Evolutionary conservation across 2,113 vertebrate species (phyloP), one percentile per base, ranked within the genome.

Genomic region (Leptobrachium ailaonicum): DNA sequence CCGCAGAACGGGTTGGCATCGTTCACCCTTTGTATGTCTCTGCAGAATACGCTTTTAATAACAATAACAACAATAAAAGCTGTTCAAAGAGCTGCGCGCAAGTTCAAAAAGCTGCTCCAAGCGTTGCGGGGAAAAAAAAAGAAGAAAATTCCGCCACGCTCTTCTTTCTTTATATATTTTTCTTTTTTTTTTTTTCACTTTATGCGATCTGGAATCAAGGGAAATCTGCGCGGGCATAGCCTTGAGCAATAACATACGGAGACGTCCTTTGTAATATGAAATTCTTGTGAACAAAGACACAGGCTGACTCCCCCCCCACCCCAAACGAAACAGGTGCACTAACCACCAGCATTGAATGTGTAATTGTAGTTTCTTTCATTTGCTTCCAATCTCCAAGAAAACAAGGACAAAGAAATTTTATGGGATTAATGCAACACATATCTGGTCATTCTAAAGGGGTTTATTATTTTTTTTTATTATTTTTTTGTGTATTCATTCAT

Each of bases 201-300:
- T 41, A 32, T 41, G 54, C 50, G 44, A 66, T 64, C 42, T 60
- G 66, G 53, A 71, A 54, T 1, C 67, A 44, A 44, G 64, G 47
- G 40, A 14, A 32, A 13, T 50, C 41, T 43, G 64, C n/a, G 53
- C 43, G 64, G 62, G 74, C 63, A 44, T 42, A 63, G 12, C 75
- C 20, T 14, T 8, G 66, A 56, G 64, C 40, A 43, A 53, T 41
- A 12, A 77, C 66, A 43, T 68, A 47, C 40, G 62, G 8, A 60
- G 53, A 66, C 69, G 66, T 77, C 56, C 68, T 45, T 68, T 76
- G 32, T 69, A 77, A 77, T 69, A 44, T 58, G 45, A 68, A 45
- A 77, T 43, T 77, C 64, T 41, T 66, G 41, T 45, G 41, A 70
- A 44, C 14, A 11, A 41, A 44, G 40, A 54, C 47, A 53, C 47